phyloP scores from a whole-genome alignment of 2,888 invertebrate genomes.

The Pseudoips prasinana region DNA sequence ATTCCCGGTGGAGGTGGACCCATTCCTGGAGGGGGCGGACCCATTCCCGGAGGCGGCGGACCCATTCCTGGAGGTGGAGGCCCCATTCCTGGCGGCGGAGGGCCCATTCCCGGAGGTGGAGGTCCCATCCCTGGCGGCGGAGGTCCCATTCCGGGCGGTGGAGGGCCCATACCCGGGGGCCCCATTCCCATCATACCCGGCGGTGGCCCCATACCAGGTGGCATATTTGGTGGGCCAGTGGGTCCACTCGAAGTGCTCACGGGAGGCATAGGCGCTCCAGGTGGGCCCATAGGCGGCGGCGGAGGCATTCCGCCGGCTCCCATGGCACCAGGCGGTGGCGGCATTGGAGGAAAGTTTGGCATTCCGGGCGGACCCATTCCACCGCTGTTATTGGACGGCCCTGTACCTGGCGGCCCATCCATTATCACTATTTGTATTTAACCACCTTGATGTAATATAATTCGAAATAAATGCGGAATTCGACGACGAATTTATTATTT shows the following conservation, averaged over 20 bases:
- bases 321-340: slow-evolving; percentile 58
- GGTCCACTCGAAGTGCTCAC: slow-evolving; percentile 46
- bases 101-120: slow-evolving; percentile 34
- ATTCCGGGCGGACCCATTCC: slow-evolving; percentile 58
- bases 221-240: slow-evolving; percentile 26
- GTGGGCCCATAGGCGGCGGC: slow-evolving; percentile 51
- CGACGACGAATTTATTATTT: too few species aligned
- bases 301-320: slow-evolving; percentile 41
- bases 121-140: slow-evolving; percentile 36
- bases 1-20: slow-evolving; percentile 40
- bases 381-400: slow-evolving; percentile 55
- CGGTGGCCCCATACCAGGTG: slow-evolving; percentile 12
- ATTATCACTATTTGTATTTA: slow-evolving; percentile 44
- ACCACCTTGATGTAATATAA: too few species aligned
- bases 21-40: slow-evolving; percentile 49
- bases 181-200: slow-evolving; percentile 28
- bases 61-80: slow-evolving; percentile 33
- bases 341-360: slow-evolving; percentile 56
- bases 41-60: slow-evolving; percentile 41
- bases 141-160: slow-evolving; percentile 25
- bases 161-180: slow-evolving; percentile 20
- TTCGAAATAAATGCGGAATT: too few species aligned
- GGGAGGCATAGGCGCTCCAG: slow-evolving; percentile 51
- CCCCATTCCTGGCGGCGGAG: slow-evolving; percentile 35
- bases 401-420: slow-evolving; percentile 72